Base-by-base conservation (phyloP, 2,888 invertebrate genomes). In the Lasioglossum villosulum region DNA sequence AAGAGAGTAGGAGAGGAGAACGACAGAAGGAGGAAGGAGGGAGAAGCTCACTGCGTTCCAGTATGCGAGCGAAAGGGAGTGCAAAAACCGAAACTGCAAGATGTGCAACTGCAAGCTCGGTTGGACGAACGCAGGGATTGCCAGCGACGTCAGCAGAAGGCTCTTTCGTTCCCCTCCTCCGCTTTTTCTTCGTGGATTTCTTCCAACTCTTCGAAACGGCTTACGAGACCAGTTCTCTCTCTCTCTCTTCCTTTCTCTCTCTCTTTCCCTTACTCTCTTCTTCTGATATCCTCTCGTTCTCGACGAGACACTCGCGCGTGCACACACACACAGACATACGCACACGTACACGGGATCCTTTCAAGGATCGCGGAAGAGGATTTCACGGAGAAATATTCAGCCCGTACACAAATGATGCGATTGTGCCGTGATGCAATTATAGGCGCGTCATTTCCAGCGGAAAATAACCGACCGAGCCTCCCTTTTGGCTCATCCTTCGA, bases 111-210 rank as follows among this genome's bases (percentile, higher is more conserved):
- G 91, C 87, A 84, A 87, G 86, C 84, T 89, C 84, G 89, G 88
- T 84, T 89, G 87, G 89, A 92, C 91, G 91, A 89, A 88, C 91
- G 90, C 90, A 91, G 91, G 89, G 92, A 93, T 93, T 93, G 91
- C 89, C 88, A 90, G 89, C 92, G 90, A 92, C 93, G 92, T 93
- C 92, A 93, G 93, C 93, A 93, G 91, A 94, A 93, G 93, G 90
- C 89, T 90, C 90, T 90, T 90, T 86, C 84, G 76, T 72, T 70
- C 76, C 63, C 68, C 34, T 71, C 63, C 66, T 39, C 77, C 78
- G 45, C 82, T 83, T 86, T 87, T 88, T 89, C 86, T 82, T 83
- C 83, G 71, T 86, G 88, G 87, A 90, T 87, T 86, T 87, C 86
- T 88, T 89, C 88, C 90, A 90, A 88, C 87, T 88, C 82, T 84